Percentiles rank a stretch among this genome's conserved stretches.
phyloP scores from a whole-genome alignment of 2,797 vertebrate species.

The Odontamblyopus rebecca region DNA sequence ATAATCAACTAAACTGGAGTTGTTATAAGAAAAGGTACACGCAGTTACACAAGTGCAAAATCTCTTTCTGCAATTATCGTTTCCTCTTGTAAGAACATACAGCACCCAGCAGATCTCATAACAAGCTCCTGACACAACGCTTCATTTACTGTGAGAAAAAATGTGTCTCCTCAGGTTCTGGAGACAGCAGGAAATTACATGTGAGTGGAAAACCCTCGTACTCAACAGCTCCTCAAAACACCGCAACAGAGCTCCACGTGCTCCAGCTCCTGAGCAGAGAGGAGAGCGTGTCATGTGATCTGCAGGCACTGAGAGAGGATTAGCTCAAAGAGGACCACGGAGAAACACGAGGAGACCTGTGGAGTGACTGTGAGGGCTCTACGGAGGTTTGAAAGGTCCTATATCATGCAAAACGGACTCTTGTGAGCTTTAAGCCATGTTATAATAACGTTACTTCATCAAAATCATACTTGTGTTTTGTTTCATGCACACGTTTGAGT shows the following conservation, averaged over 20 bases:
- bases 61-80: not conserved
- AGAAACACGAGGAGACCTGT: not conserved
- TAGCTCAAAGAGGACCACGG: conserved; percentile 20
- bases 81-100: conserved; percentile 12
- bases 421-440: too few species aligned
- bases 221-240: conserved; percentile 12
- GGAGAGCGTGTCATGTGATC: conserved; percentile 15
- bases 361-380: not conserved
- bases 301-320: conserved; percentile 10
- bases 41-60: conserved; percentile 1
- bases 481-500: too few species aligned
- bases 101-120: not conserved
- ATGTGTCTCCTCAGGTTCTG: conserved; percentile 9
- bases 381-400: not conserved
- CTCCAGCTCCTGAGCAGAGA: not conserved
- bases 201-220: conserved; percentile 9
- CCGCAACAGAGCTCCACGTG: conserved; percentile 1
- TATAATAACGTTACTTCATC: too few species aligned
- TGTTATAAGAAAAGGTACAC: not conserved
- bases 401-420: too few species aligned
- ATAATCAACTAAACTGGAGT: not conserved
- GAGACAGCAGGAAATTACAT: conserved; percentile 27
- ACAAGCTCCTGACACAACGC: conserved; percentile 12
- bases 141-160: conserved; percentile 25
- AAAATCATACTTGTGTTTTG: too few species aligned